Evolutionary conservation across 2,113 vertebrate species (phyloP).

Genomic region (Gymnogyps californianus): DNA sequence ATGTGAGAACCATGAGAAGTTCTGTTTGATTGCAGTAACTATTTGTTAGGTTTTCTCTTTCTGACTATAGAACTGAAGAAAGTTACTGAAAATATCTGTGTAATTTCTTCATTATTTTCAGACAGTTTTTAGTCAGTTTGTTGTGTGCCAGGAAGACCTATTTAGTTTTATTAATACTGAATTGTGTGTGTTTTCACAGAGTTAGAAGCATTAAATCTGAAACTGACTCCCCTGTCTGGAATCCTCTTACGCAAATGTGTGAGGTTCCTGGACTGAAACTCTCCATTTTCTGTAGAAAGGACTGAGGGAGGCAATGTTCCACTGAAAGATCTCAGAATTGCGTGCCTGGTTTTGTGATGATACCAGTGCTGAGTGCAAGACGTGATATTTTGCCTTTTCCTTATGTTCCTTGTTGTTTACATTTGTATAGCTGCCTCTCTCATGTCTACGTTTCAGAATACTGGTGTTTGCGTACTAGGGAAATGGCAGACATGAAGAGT

Average conservation of each 20-base stretch:
- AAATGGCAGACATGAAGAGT: neutral
- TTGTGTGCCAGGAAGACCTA: neutral
- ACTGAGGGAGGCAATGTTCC: neutral
- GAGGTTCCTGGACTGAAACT: neutral
- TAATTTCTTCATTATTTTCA: neutral
- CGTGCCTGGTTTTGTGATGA: neutral
- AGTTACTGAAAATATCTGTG: neutral
- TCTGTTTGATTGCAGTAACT: neutral
- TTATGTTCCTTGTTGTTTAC: neutral
- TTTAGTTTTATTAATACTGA: neutral
- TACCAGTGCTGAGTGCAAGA: neutral
- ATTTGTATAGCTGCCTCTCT: neutral
- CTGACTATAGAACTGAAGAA: neutral
- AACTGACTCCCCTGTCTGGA: neutral
- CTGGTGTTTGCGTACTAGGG: neutral
- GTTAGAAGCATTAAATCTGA: neutral
- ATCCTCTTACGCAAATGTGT: accelerated
- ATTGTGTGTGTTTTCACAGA: neutral
- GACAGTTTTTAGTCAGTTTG: neutral
- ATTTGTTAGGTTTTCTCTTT: neutral
- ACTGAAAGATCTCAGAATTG: neutral
- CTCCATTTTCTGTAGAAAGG: neutral
- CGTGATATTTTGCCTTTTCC: neutral
- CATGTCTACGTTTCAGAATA: neutral
- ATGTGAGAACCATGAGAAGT: neutral